Base-by-base conservation (phyloP, 2,888 invertebrate species). In the Drosophila kuntzei region DNA sequence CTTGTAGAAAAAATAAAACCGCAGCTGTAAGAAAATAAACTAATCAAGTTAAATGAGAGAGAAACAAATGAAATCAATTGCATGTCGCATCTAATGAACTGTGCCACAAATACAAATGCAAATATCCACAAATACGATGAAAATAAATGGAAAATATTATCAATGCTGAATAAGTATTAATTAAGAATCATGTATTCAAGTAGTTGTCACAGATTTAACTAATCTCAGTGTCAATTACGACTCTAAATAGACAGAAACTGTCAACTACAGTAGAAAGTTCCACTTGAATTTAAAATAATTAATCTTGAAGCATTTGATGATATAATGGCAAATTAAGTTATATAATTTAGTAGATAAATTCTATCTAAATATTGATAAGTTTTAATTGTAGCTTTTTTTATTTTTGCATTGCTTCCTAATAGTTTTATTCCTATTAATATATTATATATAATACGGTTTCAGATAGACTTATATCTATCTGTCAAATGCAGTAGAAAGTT, bases 1-100 rank as follows among this genome's bases (percentile, higher is more conserved):
- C n/a, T n/a, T n/a, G n/a, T n/a, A n/a, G n/a, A n/a, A n/a, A 14
- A 59, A 41, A 34, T 36, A n/a, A 70, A 71, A 62, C 59, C 75
- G 57, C 55, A 57, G 51, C 16, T 9, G 43, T 32, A 11, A 8
- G 25, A 36, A n/a, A 14, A 14, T 25, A 16, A n/a, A n/a, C 43
- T 32, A 27, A 58, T 16, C 34, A 51, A 46, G 32, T 46, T 25
- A 34, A 65, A 66, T 60, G 72, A 20, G 11, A 18, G 20, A 9
- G 50, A 50, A 72, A 34, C 25, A 46, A 54, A 54, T 70, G 36
- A 69, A 73, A 64, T 65, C 50, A 53, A 51, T 54, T 51, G 43
- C 11, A 18, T 9, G 36, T 49, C 49, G 14, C 50, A 61, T 12
- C 66, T 65, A 76, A 64, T 76, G 41, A 75, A 65, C 29, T 60